These are phyloP conservation scores for Prunella strophiata DNA, from an alignment of 2,797 vertebrate species.

Conservation along the genomic window DNA sequence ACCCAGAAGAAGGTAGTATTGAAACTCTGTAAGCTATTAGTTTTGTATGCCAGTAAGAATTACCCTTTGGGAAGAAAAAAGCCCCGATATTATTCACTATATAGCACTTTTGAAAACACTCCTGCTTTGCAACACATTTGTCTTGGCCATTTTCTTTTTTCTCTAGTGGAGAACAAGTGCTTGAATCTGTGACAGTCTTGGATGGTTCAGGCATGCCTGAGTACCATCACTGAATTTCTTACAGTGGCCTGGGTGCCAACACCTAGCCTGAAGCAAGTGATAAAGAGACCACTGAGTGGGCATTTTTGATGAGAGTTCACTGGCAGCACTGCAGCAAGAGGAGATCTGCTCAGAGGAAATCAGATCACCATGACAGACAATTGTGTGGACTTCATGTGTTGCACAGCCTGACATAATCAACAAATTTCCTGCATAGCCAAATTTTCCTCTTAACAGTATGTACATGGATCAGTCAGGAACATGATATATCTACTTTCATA, in stretches of 20 bases:
- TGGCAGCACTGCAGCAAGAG: neutral
- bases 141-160: neutral
- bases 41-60: neutral
- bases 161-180: neutral
- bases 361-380: accelerated
- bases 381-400: neutral
- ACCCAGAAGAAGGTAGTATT: neutral
- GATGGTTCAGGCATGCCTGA: neutral
- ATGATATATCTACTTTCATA: neutral
- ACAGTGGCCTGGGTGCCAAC: neutral
- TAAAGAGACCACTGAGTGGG: neutral
- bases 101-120: neutral
- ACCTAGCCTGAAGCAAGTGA: neutral
- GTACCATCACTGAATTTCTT: neutral
- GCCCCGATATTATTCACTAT: accelerated
- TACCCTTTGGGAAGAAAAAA: neutral
- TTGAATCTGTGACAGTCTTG: neutral
- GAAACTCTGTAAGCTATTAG: neutral
- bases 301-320: neutral
- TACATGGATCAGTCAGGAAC: neutral
- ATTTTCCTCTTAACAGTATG: neutral
- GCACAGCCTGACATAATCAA: neutral
- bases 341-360: neutral
- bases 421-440: neutral
- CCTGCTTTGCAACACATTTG: neutral